A percentile compares a stretch with the other conserved stretches of the same genome.
Conservation (phyloP, 2,797 vertebrate species). For the Danio jaintianensis region DNA sequence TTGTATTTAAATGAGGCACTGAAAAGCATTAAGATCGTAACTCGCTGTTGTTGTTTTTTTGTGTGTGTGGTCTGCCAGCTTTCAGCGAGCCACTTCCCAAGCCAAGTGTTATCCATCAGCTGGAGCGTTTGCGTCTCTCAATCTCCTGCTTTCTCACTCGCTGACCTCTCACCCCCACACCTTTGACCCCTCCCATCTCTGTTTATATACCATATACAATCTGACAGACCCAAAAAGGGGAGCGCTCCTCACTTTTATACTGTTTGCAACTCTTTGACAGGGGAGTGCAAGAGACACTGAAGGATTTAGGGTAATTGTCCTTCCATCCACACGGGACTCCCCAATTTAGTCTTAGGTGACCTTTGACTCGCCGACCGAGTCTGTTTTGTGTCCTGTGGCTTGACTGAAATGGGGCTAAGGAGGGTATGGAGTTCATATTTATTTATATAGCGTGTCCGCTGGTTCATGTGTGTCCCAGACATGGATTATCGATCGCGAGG, state of each 20-base stretch:
- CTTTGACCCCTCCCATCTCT: slow-evolving; percentile 77
- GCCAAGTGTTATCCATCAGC: slow-evolving; percentile 70
- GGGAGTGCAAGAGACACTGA: slow-evolving; percentile 67
- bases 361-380: slow-evolving; percentile 69
- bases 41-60: background rate
- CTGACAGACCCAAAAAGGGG: slow-evolving; percentile 66
- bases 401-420: slow-evolving; percentile 54
- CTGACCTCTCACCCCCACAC: slow-evolving; percentile 72
- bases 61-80: slow-evolving; percentile 55
- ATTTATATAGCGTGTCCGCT: slow-evolving; percentile 28
- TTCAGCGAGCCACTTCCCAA: slow-evolving; percentile 56
- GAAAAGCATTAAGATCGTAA: background rate
- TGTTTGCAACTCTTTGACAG: slow-evolving; percentile 70
- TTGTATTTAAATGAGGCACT: background rate
- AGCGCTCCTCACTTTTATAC: slow-evolving; percentile 55
- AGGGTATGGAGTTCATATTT: slow-evolving; percentile 38
- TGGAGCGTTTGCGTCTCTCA: slow-evolving; percentile 62
- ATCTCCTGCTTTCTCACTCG: slow-evolving; percentile 55
- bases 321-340: slow-evolving; percentile 65
- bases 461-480: slow-evolving; percentile 38
- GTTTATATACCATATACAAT: slow-evolving; percentile 76
- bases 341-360: slow-evolving; percentile 77
- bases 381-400: slow-evolving; percentile 76
- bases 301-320: slow-evolving; percentile 76
- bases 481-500: slow-evolving; percentile 45